Evolutionary conservation across 2,888 invertebrate species (phyloP).

Genomic region (Apamea monoglypha): DNA sequence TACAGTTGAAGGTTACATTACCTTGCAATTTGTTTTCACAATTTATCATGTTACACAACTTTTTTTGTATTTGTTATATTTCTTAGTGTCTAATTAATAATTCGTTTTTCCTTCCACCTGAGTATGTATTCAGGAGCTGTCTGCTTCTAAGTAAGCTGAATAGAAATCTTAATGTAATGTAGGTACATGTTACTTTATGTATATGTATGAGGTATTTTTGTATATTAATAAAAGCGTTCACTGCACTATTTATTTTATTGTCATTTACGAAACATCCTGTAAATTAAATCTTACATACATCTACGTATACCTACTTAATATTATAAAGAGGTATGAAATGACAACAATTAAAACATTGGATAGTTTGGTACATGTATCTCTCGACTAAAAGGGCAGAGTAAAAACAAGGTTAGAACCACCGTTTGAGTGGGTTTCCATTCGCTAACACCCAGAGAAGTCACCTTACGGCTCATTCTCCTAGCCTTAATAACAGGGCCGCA

Average conservation of each 20-base stretch:
- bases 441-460: too few species aligned
- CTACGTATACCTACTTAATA: too few species aligned
- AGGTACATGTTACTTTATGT: constrained; percentile 23
- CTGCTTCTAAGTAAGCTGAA: constrained; percentile 24
- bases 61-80: constrained; percentile 8
- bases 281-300: background rate
- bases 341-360: too few species aligned
- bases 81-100: constrained; percentile 14
- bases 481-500: background rate
- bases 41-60: background rate
- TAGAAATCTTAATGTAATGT: constrained; percentile 40
- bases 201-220: constrained; percentile 55
- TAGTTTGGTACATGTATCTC: too few species aligned
- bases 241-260: constrained; percentile 32
- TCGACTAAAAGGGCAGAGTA: too few species aligned
- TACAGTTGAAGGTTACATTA: background rate
- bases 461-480: too few species aligned
- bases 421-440: too few species aligned
- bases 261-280: background rate
- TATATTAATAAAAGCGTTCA: constrained; percentile 53
- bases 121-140: constrained; percentile 5
- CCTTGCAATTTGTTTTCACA: background rate
- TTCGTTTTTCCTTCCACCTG: constrained; percentile 14
- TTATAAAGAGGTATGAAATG: background rate
- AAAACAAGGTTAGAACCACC: too few species aligned